Evolutionary conservation across 2,113 vertebrate genomes (phyloP).

Genomic region (Speoplatyrhinus poulsoni): DNA sequence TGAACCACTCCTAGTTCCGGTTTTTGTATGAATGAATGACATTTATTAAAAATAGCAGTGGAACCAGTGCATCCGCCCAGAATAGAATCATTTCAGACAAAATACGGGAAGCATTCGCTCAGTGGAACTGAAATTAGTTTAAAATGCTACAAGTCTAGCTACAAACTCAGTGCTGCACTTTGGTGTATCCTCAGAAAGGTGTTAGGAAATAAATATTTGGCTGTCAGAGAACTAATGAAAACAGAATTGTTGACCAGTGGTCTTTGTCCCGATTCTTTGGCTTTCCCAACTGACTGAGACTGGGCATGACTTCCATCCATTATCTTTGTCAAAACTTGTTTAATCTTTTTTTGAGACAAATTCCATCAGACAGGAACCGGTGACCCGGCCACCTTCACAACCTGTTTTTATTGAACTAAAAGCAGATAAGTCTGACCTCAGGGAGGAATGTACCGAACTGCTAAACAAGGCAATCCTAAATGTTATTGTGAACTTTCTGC

Average conservation of each 20-base stretch:
- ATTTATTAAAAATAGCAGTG: conserved; percentile 12
- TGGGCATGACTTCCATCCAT: background rate
- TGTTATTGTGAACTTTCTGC: background rate
- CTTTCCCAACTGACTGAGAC: background rate
- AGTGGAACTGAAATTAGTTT: background rate
- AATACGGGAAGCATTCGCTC: background rate
- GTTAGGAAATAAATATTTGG: background rate
- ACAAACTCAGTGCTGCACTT: background rate
- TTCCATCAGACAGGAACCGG: conserved; percentile 5
- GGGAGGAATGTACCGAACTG: conserved; percentile 4
- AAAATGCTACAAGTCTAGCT: background rate
- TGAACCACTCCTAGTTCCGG: background rate
- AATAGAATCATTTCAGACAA: conserved; percentile 4
- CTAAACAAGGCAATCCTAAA: background rate
- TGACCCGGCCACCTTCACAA: background rate
- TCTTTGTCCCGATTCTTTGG: background rate
- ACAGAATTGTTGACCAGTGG: background rate
- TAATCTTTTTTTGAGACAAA: background rate
- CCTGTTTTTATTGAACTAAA: conserved; percentile 9
- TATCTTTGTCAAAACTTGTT: conserved; percentile 10
- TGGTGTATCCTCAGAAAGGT: background rate
- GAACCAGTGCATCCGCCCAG: background rate
- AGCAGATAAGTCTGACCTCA: conserved; percentile 7
- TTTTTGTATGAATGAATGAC: conserved; percentile 1
- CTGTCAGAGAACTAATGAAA: background rate